Conservation (phyloP, 1,140 invertebrate species). For the Heliconius hewitsoni region DNA sequence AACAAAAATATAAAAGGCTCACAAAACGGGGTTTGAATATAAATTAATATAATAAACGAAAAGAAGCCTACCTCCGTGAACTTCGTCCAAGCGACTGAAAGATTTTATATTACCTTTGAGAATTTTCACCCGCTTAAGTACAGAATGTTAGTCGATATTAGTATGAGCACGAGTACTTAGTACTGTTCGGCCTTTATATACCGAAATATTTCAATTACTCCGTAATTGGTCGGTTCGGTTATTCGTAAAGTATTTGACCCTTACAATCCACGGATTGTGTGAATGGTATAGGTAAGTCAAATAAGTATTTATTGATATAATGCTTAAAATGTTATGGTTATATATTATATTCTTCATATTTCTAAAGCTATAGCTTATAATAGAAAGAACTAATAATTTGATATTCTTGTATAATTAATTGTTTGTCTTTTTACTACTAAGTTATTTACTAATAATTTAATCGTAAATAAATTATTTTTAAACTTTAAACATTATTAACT, state of each 20-base stretch:
- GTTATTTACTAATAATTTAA: no score
- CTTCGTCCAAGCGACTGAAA: slow-evolving; percentile 10
- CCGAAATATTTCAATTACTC: background rate
- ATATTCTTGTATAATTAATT: no score
- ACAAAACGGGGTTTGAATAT: slow-evolving; percentile 19
- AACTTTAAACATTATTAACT: no score
- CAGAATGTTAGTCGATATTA: background rate
- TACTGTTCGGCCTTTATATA: background rate
- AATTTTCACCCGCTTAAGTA: slow-evolving; percentile 11
- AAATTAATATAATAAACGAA: slow-evolving; percentile 23
- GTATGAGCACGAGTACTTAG: background rate
- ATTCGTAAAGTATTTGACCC: background rate
- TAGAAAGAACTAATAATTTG: no score
- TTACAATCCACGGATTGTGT: background rate
- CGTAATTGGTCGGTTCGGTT: slow-evolving; percentile 3
- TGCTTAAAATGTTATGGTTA: background rate
- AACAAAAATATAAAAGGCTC: background rate
- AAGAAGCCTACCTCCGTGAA: background rate
- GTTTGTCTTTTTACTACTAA: no score
- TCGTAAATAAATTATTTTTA: no score
- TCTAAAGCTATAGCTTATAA: background rate
- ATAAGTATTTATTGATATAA: background rate
- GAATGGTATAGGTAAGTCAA: background rate
- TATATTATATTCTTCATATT: background rate
- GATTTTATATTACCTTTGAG: slow-evolving; percentile 22